Evolutionary conservation across 2,113 vertebrate genomes (phyloP).

Genomic region (Mormyrus lacerda): DNA sequence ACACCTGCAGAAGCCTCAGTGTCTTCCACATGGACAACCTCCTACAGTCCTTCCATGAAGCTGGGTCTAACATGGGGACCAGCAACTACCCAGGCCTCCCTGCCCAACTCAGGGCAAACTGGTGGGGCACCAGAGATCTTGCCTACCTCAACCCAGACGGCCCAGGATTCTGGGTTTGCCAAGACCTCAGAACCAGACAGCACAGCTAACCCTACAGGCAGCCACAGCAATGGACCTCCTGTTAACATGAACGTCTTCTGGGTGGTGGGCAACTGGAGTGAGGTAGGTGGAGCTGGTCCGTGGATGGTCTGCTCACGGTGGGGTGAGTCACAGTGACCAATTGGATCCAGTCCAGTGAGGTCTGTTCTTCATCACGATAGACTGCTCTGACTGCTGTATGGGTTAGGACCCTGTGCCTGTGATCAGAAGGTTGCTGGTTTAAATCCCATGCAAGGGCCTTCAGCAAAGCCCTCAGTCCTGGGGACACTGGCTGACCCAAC

Average conservation of each 20-base stretch:
- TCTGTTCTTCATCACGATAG: not conserved
- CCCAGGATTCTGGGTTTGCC: constrained; percentile 32
- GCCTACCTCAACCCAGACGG: constrained; percentile 31
- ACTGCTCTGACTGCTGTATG: not conserved
- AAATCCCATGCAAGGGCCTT: not conserved
- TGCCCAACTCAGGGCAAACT: constrained; percentile 12
- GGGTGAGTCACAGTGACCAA: not conserved
- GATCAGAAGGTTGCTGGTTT: not conserved
- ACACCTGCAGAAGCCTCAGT: not conserved
- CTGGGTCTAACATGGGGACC: constrained; percentile 23
- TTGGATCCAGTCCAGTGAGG: not conserved
- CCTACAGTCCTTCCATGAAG: constrained; percentile 21
- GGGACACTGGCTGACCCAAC: not conserved
- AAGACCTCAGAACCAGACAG: constrained; percentile 32
- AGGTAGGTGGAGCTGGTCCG: constrained; percentile 53
- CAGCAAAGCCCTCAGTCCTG: not conserved
- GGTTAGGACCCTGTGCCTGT: not conserved
- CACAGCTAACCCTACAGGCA: constrained; percentile 23
- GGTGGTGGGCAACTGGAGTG: constrained; percentile 84
- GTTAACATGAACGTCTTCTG: constrained; percentile 56
- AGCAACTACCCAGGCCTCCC: constrained; percentile 5
- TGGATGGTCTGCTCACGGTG: not conserved
- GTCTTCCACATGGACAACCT: not conserved
- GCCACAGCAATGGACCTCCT: constrained; percentile 28
- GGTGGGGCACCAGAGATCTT: constrained; percentile 10